Percentiles rank a stretch among this genome's conserved stretches.
Conservation (phyloP, 2,888 invertebrate genomes). For the Pollenia angustigena region DNA sequence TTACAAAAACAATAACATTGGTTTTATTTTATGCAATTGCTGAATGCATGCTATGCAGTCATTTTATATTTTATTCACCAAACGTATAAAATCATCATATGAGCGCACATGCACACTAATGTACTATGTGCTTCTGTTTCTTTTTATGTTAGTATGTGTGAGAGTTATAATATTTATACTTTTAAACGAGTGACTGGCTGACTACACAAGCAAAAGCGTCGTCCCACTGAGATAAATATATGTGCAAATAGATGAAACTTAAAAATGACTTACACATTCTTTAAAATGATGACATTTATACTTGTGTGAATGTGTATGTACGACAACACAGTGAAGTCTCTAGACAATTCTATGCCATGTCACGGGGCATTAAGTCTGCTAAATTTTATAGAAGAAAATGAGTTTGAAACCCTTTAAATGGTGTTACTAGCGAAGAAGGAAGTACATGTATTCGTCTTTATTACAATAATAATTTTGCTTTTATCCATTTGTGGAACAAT, state of each 20-base stretch:
- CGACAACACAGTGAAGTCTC: neutral
- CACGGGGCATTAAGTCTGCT: too few relatives aligned
- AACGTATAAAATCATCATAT: neutral
- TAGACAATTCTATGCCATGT: neutral
- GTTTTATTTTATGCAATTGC: neutral
- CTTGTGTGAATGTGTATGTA: neutral
- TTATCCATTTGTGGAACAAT: too few relatives aligned
- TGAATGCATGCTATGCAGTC: constrained; percentile 12
- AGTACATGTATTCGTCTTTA: too few relatives aligned
- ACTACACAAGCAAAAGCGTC: constrained; percentile 4
- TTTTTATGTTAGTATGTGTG: neutral
- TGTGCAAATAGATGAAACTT: constrained; percentile 7
- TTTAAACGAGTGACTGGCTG: constrained; percentile 24
- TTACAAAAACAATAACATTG: neutral
- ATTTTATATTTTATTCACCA: neutral
- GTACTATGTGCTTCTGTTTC: neutral
- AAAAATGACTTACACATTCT: neutral
- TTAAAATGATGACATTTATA: neutral
- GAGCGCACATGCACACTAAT: neutral
- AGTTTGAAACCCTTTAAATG: too few relatives aligned
- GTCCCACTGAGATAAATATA: neutral
- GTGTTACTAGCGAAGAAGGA: too few relatives aligned
- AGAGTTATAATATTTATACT: constrained; percentile 21
- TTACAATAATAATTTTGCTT: too few relatives aligned
- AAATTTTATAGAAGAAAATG: too few relatives aligned